These are phyloP conservation scores for Nycticorax nycticorax DNA, from an alignment of 2,113 vertebrate species.

Conservation along the genomic window DNA sequence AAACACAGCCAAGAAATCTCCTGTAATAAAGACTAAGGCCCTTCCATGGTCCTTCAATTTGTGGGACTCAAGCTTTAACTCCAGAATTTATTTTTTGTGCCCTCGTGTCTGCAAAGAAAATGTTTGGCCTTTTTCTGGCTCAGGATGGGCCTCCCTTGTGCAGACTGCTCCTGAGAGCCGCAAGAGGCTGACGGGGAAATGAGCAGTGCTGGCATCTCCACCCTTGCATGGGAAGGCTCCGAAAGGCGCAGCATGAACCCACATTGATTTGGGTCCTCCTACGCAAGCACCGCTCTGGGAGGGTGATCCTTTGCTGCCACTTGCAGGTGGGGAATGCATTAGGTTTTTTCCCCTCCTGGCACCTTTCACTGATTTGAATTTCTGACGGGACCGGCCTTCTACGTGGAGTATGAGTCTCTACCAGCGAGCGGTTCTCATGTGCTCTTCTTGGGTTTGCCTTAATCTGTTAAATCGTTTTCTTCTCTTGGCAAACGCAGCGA, in stretches of 20 bases:
- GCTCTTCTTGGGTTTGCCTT: not conserved
- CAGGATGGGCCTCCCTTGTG: not conserved
- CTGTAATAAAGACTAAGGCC: not conserved
- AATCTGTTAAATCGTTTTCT: not conserved
- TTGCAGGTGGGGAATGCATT: not conserved
- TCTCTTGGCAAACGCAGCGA: not conserved
- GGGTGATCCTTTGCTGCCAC: not conserved
- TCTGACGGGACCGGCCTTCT: not conserved
- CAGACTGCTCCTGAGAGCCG: too few species aligned
- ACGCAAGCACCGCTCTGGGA: fast-evolving
- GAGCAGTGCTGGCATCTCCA: not conserved
- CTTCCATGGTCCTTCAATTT: not conserved
- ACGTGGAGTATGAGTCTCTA: not conserved
- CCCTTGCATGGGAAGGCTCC: not conserved
- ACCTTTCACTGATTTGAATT: not conserved
- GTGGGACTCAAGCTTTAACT: not conserved
- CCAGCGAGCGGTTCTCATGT: fast-evolving
- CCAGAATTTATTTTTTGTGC: not conserved
- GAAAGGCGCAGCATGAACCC: fast-evolving
- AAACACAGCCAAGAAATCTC: not conserved
- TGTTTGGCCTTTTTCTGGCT: not conserved
- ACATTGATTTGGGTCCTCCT: not conserved
- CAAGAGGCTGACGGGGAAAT: too few species aligned
- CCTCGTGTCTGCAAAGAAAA: not conserved
- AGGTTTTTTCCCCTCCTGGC: not conserved